phyloP scores from a whole-genome alignment of 2,113 vertebrate genomes.

The Phalacrocorax pelagicus region DNA sequence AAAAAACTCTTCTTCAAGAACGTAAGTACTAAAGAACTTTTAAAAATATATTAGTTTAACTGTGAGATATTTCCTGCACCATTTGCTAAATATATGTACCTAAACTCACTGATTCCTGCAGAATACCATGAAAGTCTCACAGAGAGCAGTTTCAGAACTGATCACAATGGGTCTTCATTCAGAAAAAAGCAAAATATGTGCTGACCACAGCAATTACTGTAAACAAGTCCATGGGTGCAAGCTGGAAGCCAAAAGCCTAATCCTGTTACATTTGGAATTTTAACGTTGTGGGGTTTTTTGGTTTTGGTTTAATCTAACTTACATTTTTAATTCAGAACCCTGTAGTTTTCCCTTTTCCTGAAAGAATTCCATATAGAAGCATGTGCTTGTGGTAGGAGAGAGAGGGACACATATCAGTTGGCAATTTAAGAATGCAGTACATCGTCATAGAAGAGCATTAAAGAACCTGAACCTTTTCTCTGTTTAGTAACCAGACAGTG shows the following conservation, averaged over 20 bases:
- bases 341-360: neutral
- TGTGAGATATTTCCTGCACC: neutral
- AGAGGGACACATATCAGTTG: neutral
- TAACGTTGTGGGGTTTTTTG: fast-evolving
- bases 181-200: neutral
- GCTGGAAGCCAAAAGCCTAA: neutral
- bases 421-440: neutral
- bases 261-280: neutral
- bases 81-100: neutral
- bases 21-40: neutral
- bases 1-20: neutral
- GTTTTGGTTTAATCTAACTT: neutral
- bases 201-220: neutral
- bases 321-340: neutral
- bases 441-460: neutral
- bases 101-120: neutral
- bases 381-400: neutral
- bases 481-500: neutral
- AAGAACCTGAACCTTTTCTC: neutral
- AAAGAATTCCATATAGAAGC: neutral
- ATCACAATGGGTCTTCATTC: neutral
- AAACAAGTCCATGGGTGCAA: neutral
- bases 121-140: neutral
- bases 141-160: neutral
- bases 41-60: neutral